These are phyloP conservation scores for Mesocricetus auratus DNA, from an alignment of 2,113 vertebrate species.

Conservation along the genomic window DNA sequence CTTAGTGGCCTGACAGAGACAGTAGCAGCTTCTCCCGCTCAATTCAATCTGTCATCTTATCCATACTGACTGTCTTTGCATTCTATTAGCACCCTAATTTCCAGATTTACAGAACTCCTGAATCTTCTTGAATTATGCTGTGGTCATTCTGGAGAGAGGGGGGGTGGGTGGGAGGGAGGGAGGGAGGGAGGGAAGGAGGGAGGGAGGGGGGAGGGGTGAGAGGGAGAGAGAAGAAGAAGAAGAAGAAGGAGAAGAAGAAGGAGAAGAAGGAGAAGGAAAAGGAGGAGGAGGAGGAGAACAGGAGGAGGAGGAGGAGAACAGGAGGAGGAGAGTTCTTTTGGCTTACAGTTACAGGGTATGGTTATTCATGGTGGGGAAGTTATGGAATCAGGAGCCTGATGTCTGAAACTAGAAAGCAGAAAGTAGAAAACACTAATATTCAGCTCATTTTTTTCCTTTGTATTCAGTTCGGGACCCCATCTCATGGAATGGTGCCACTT, in stretches of 20 bases:
- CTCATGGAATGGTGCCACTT: no score
- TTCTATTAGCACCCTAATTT: not conserved
- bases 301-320: no score
- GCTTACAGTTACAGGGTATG: not conserved
- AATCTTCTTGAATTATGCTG: not conserved
- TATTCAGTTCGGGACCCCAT: not conserved
- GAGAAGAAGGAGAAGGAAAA: not conserved
- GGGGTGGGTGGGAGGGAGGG: not conserved
- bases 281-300: not conserved
- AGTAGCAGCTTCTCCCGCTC: not conserved
- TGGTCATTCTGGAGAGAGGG: not conserved
- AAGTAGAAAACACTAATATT: not conserved
- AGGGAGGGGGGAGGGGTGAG: no score
- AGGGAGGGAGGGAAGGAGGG: not conserved
- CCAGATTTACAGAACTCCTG: not conserved
- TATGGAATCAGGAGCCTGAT: not conserved
- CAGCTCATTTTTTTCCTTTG: not conserved
- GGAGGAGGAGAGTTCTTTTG: not conserved
- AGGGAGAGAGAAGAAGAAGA: rapidly evolving
- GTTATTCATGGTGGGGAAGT: no score
- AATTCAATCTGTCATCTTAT: not conserved
- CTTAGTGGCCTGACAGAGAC: not conserved
- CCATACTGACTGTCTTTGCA: not conserved
- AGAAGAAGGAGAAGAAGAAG: no score
- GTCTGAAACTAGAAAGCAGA: no score